These are phyloP conservation scores for Terebella lapidaria DNA, from an alignment of 2,888 invertebrate genomes.

Conservation along the genomic window DNA sequence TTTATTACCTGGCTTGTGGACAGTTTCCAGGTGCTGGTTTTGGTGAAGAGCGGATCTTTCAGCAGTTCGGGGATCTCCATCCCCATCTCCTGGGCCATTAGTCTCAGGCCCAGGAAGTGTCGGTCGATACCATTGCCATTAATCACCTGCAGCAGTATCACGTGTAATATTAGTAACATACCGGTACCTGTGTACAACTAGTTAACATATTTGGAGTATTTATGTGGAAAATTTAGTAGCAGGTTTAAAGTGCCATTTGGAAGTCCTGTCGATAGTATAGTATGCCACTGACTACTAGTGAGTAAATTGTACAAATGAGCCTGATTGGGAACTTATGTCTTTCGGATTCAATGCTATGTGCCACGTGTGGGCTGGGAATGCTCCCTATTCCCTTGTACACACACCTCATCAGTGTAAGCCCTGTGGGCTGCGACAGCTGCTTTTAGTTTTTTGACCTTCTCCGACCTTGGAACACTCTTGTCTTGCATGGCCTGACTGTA, in stretches of 20 bases:
- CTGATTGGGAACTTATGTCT: too few relatives aligned
- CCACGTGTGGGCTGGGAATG: too few relatives aligned
- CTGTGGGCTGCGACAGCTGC: conserved; percentile 77
- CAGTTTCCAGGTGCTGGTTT: conserved; percentile 73
- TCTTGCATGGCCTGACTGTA: conserved; percentile 72
- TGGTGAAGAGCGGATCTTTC: conserved; percentile 61
- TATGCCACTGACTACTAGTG: too few relatives aligned
- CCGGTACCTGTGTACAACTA: too few relatives aligned
- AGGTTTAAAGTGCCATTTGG: too few relatives aligned
- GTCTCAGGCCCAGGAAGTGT: conserved; percentile 81
- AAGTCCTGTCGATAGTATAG: too few relatives aligned
- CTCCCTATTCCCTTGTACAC: too few relatives aligned
- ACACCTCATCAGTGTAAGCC: conserved; percentile 65
- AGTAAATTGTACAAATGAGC: too few relatives aligned
- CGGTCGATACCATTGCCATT: conserved; percentile 75
- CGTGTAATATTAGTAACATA: too few relatives aligned
- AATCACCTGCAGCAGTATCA: conserved; percentile 20
- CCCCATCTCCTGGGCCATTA: conserved; percentile 73
- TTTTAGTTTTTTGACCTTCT: conserved; percentile 65
- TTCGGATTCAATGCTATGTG: too few relatives aligned
- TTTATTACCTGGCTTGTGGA: conserved; percentile 85
- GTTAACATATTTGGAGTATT: too few relatives aligned
- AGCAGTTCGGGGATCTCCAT: conserved; percentile 72
- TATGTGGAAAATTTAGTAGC: too few relatives aligned
- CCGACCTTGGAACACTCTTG: conserved; percentile 52